phyloP scores from a whole-genome alignment of 1,140 invertebrate genomes.

The Zaprionus davidi region DNA sequence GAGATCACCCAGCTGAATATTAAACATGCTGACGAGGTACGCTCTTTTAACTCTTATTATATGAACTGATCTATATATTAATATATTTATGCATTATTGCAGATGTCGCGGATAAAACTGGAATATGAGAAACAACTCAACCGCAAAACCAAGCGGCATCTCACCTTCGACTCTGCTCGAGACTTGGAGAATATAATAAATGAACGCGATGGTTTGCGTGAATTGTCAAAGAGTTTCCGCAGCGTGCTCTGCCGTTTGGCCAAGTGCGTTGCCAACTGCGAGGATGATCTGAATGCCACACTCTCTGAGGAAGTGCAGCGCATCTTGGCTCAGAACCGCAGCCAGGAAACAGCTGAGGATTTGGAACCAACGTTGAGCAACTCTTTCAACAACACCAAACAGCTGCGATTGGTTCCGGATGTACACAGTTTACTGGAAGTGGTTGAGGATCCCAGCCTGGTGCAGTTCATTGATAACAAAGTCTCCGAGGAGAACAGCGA shows the following conservation, averaged over 20 bases:
- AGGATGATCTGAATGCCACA: conserved; percentile 91
- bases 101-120: conserved; percentile 85
- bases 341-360: conserved; percentile 61
- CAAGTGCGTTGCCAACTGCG: conserved; percentile 89
- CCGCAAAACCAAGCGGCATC: conserved; percentile 85
- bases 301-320: conserved; percentile 87
- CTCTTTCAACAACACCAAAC: conserved; percentile 56
- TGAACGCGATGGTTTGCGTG: conserved; percentile 84
- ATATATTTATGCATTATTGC: conserved; percentile 39
- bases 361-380: conserved; percentile 60
- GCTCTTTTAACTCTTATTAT: neutral
- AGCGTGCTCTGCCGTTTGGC: conserved; percentile 87
- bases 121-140: conserved; percentile 84
- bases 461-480: conserved; percentile 78
- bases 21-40: conserved; percentile 86
- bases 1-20: conserved; percentile 86
- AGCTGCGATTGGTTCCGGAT: conserved; percentile 88
- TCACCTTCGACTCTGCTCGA: conserved; percentile 86
- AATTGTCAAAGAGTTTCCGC: conserved; percentile 78
- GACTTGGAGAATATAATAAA: conserved; percentile 86
- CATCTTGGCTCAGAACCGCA: conserved; percentile 65
- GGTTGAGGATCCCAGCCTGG: conserved; percentile 79
- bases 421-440: conserved; percentile 86
- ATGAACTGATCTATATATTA: neutral
- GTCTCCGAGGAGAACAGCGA: conserved; percentile 76